phyloP scores from a whole-genome alignment of 2,113 vertebrate genomes.

The Leptobrachium leishanense region DNA sequence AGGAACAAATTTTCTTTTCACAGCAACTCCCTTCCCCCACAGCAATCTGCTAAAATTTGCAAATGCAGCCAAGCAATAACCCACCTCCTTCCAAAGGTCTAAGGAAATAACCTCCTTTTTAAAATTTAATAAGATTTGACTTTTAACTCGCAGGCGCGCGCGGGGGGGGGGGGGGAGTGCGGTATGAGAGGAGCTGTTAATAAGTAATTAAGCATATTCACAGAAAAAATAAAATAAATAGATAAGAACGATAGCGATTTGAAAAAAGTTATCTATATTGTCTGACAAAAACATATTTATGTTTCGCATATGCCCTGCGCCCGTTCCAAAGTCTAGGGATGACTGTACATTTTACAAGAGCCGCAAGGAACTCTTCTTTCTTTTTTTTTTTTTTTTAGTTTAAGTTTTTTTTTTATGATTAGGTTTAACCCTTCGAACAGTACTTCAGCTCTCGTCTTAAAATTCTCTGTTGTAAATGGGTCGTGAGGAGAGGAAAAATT shows the following conservation, averaged over 20 bases:
- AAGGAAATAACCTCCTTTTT: slow-evolving; percentile 47
- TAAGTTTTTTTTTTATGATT: too few relatives aligned
- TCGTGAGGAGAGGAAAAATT: too few relatives aligned
- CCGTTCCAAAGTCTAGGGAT: slow-evolving; percentile 36
- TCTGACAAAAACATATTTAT: slow-evolving; percentile 39
- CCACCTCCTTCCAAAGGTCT: slow-evolving; percentile 49
- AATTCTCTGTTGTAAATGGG: too few relatives aligned
- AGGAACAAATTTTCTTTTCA: slow-evolving; percentile 45
- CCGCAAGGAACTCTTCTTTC: background rate
- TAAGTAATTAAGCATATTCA: slow-evolving; percentile 48
- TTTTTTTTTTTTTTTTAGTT: background rate
- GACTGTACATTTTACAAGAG: background rate
- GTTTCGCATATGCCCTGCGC: slow-evolving; percentile 1
- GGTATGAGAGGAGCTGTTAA: slow-evolving; percentile 41
- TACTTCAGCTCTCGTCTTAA: too few relatives aligned
- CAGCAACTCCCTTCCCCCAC: slow-evolving; percentile 35
- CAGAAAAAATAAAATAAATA: slow-evolving; percentile 31
- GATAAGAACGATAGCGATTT: slow-evolving; percentile 28
- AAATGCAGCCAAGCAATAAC: slow-evolving; percentile 35
- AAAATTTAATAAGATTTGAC: slow-evolving; percentile 51
- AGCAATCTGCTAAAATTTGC: slow-evolving; percentile 48
- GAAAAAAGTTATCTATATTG: slow-evolving; percentile 41
- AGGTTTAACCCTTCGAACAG: background rate
- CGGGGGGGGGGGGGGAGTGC: slow-evolving; percentile 4
- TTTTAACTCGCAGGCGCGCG: slow-evolving; percentile 38